These are phyloP conservation scores for Lanistes nyassanus DNA, from an alignment of 1,140 invertebrate genomes.

Conservation along the genomic window DNA sequence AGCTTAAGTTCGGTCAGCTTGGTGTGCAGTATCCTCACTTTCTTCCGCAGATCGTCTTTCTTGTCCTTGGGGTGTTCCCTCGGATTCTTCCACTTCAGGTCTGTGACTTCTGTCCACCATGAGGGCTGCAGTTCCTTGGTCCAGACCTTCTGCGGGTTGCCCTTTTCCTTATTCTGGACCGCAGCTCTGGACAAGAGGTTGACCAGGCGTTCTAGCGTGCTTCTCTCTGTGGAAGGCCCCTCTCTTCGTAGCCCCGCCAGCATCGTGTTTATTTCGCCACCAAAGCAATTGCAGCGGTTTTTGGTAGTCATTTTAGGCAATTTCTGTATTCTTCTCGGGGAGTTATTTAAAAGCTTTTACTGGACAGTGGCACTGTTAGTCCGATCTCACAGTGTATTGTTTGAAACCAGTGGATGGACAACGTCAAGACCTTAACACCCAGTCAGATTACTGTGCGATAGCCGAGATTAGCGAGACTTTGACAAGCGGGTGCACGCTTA, in stretches of 20 bases:
- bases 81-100: slow-evolving; percentile 18
- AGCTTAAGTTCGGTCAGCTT: neutral
- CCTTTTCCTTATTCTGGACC: neutral
- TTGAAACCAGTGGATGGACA: no score
- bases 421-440: no score
- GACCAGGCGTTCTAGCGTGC: slow-evolving; percentile 5
- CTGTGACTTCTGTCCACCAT: slow-evolving; percentile 14
- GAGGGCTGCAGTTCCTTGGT: neutral
- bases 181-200: slow-evolving; percentile 20
- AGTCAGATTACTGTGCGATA: no score
- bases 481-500: no score
- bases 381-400: no score
- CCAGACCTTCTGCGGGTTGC: slow-evolving; percentile 19
- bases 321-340: no score
- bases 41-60: slow-evolving; percentile 13
- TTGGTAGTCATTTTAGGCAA: neutral
- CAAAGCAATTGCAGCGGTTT: slow-evolving; percentile 14
- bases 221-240: slow-evolving; percentile 13
- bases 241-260: slow-evolving; percentile 15
- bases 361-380: no score
- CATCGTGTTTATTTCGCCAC: neutral
- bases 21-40: slow-evolving; percentile 1
- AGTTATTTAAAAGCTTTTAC: no score
- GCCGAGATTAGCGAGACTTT: no score
- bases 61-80: slow-evolving; percentile 24